phyloP scores from a whole-genome alignment of 1,140 invertebrate genomes.

The Pantala flavescens region DNA sequence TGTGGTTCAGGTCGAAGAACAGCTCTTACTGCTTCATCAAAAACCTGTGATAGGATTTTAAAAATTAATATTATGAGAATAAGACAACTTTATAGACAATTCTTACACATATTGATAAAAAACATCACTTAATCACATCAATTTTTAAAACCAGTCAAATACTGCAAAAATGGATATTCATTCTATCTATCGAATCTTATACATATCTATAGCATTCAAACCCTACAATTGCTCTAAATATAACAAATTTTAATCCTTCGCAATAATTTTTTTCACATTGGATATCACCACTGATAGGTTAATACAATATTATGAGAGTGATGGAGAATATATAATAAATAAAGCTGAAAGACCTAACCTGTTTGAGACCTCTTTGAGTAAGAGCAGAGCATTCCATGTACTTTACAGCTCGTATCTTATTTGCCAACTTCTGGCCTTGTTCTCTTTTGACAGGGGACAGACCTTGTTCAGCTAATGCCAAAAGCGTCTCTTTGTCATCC shows the following conservation, averaged over 20 bases:
- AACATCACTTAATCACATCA: not conserved
- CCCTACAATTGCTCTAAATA: no score
- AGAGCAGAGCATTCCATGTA: conserved; percentile 99
- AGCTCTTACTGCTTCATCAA: conserved; percentile 92
- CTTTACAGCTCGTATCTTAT: conserved; percentile 92
- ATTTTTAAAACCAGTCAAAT: not conserved
- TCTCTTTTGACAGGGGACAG: conserved; percentile 88
- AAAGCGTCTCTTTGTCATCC: conserved; percentile 87
- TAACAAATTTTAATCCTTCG: no score
- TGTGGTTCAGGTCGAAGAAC: conserved; percentile 87
- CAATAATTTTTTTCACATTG: no score
- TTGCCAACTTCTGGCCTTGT: conserved; percentile 90
- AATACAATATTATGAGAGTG: no score
- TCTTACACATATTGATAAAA: no score
- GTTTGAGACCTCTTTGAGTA: conserved; percentile 94
- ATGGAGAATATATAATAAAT: no score
- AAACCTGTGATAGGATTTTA: conserved; percentile 53
- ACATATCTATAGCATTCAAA: no score
- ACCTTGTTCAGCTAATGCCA: conserved; percentile 81
- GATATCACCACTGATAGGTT: no score
- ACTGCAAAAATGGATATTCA: no score
- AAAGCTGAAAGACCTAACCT: conserved; percentile 42
- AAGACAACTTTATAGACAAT: no score
- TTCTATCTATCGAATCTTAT: no score
- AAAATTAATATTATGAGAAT: conserved; percentile 9